These are phyloP conservation scores for Peromyscus polionotus DNA, from an alignment of 2,113 vertebrate genomes.

Conservation along the genomic window DNA sequence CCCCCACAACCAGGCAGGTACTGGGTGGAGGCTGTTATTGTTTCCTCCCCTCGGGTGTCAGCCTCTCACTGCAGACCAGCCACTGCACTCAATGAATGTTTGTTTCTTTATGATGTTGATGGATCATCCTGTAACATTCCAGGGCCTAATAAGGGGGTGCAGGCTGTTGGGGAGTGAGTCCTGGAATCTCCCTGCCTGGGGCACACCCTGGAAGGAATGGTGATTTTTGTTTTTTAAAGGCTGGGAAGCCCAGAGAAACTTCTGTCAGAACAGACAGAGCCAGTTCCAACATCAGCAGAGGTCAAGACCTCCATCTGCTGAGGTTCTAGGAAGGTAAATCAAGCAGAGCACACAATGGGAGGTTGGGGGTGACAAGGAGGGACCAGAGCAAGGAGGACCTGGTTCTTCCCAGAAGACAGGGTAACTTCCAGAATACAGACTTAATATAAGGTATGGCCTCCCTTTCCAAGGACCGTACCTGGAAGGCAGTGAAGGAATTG, in stretches of 20 bases:
- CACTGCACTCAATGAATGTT: constrained; percentile 52
- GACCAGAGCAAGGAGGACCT: not conserved
- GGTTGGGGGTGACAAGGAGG: not conserved
- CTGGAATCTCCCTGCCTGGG: constrained; percentile 40
- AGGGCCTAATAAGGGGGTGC: constrained; percentile 66
- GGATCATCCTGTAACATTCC: constrained; percentile 73
- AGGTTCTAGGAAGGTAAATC: not conserved
- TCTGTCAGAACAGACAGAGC: constrained; percentile 40
- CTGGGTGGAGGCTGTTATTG: not conserved
- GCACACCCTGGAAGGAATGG: constrained; percentile 51
- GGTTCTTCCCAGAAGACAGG: not conserved
- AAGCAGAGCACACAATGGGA: not conserved
- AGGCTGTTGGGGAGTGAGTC: not conserved
- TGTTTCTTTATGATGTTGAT: constrained; percentile 69
- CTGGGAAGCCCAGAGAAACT: constrained; percentile 71
- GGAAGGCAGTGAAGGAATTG: not conserved
- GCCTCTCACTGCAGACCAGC: not conserved
- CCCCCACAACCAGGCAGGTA: not conserved
- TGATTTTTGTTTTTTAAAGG: constrained; percentile 62
- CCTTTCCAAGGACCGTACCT: not conserved
- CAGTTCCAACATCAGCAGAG: not conserved
- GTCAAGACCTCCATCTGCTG: not conserved
- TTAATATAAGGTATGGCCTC: not conserved
- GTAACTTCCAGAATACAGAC: not conserved
- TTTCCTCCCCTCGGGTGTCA: not conserved